A percentile compares a stretch with the other conserved stretches of the same genome.
phyloP scores from a whole-genome alignment of 37 sponge, comb jelly and placozoan genomes.

The Hormiphora californensis region DNA sequence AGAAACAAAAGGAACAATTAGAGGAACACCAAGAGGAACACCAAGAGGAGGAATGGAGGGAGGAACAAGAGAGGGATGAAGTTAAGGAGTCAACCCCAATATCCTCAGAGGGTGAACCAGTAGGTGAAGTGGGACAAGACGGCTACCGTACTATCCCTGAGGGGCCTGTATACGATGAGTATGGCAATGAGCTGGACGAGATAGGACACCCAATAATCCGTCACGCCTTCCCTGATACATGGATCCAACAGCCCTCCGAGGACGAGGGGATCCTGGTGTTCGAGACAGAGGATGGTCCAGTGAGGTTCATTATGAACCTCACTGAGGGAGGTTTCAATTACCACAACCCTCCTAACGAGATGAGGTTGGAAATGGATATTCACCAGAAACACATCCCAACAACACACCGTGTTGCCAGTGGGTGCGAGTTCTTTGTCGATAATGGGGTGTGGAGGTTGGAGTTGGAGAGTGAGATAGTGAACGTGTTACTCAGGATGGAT shows the following conservation, averaged over 20 bases:
- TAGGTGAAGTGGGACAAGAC: neutral
- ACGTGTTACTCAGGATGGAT: slow-evolving; percentile 44
- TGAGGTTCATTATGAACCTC: slow-evolving; percentile 36
- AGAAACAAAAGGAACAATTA: no score
- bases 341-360: slow-evolving; percentile 26
- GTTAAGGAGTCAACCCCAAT: neutral
- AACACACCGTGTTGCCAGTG: slow-evolving; percentile 4
- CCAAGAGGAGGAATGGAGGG: neutral
- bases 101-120: neutral
- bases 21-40: neutral
- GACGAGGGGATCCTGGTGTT: slow-evolving; percentile 30
- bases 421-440: slow-evolving; percentile 51
- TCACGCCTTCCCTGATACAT: slow-evolving; percentile 31
- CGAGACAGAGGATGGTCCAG: slow-evolving; percentile 17
- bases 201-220: slow-evolving; percentile 14
- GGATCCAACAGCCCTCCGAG: slow-evolving; percentile 28
- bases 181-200: slow-evolving; percentile 15
- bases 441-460: slow-evolving; percentile 20
- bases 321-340: neutral
- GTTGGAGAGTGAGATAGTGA: neutral
- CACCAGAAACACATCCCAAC: slow-evolving; percentile 23
- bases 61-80: neutral
- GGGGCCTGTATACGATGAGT: neutral
- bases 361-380: slow-evolving; percentile 16
- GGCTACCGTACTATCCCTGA: neutral